A percentile compares a stretch with the other conserved stretches of the same genome.
Conservation (phyloP, 1,140 invertebrate genomes). For the Cyclargus thomasi region DNA sequence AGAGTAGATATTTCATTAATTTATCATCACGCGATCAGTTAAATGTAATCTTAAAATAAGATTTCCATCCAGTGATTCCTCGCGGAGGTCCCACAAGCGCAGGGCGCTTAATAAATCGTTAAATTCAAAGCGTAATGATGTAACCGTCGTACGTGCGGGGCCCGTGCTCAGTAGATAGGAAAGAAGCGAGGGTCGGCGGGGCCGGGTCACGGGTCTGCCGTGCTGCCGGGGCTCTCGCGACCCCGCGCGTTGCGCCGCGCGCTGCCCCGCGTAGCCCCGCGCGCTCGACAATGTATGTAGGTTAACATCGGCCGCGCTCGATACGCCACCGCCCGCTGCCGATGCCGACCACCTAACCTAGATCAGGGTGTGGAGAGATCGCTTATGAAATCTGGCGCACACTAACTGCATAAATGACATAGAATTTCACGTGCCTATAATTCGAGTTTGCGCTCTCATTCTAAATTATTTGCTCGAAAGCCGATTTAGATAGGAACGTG, state of each 20-base stretch:
- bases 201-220: constrained; percentile 62
- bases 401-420: constrained; percentile 61
- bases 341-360: constrained; percentile 72
- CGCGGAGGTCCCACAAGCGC: background rate
- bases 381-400: constrained; percentile 73
- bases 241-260: constrained; percentile 51
- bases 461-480: constrained; percentile 20
- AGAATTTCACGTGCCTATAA: constrained; percentile 43
- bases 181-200: constrained; percentile 37
- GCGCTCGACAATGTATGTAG: constrained; percentile 52
- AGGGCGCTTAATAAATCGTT: background rate
- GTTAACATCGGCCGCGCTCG: constrained; percentile 73
- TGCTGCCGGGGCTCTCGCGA: constrained; percentile 63
- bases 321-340: constrained; percentile 51
- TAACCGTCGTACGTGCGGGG: background rate
- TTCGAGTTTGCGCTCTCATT: constrained; percentile 25
- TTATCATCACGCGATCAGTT: too few species aligned
- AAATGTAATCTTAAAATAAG: too few species aligned
- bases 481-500: constrained; percentile 11
- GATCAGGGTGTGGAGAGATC: constrained; percentile 73
- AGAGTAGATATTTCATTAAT: too few species aligned
- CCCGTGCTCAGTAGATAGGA: constrained; percentile 17
- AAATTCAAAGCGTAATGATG: constrained; percentile 1
- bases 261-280: constrained; percentile 58
- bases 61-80: background rate